Conservation (phyloP, 2,113 vertebrate genomes). For the Laticauda colubrina region DNA sequence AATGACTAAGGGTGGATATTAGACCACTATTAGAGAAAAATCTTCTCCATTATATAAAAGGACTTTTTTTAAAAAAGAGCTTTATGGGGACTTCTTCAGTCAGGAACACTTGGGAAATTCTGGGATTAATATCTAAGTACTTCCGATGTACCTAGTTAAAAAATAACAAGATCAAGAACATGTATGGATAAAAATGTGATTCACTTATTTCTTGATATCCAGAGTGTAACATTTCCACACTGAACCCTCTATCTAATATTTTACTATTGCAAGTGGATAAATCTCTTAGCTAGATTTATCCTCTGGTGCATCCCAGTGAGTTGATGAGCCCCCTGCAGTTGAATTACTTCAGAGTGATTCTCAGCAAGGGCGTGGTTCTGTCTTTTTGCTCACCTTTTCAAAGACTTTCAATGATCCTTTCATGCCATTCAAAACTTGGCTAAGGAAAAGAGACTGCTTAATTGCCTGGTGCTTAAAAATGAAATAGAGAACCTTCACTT, state of each 20-base stretch:
- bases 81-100: not conserved
- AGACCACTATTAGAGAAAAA: not conserved
- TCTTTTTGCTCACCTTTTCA: slow-evolving; percentile 3
- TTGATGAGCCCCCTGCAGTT: not conserved
- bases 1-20: not conserved
- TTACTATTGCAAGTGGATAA: not conserved
- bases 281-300: not conserved
- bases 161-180: not conserved
- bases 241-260: not conserved
- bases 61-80: not conserved
- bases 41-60: not conserved
- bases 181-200: not conserved
- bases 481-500: not conserved
- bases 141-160: not conserved
- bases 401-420: not conserved
- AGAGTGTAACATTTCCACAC: not conserved
- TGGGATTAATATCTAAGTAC: not conserved
- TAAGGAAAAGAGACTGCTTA: slow-evolving; percentile 7
- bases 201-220: not conserved
- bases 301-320: not conserved
- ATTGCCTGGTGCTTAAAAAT: slow-evolving; percentile 20
- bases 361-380: not conserved
- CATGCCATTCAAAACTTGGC: not conserved
- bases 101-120: not conserved
- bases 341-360: not conserved